Evolutionary conservation across 2,888 invertebrate species (phyloP).

Genomic region (Drosophila nigricruria): DNA sequence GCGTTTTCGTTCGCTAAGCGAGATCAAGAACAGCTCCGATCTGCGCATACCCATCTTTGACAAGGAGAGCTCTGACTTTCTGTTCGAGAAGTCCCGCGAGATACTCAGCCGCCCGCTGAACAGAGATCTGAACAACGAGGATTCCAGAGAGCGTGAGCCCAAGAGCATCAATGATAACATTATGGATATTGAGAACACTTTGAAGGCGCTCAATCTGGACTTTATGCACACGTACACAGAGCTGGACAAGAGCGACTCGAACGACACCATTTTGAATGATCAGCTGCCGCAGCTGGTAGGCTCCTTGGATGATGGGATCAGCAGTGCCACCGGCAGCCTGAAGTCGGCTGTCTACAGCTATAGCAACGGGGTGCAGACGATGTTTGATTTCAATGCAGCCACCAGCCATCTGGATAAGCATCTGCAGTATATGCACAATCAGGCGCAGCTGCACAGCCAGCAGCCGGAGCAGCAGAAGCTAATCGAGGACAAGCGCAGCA

Average conservation of each 20-base stretch:
- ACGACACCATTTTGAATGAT: slow-evolving; percentile 84
- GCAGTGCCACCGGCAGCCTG: slow-evolving; percentile 83
- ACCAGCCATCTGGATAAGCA: slow-evolving; percentile 84
- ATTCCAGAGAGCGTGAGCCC: slow-evolving; percentile 58
- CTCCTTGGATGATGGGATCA: slow-evolving; percentile 83
- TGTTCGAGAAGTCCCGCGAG: slow-evolving; percentile 90
- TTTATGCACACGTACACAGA: slow-evolving; percentile 85
- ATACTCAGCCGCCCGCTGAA: slow-evolving; percentile 87
- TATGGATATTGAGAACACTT: slow-evolving; percentile 85
- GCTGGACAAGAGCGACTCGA: slow-evolving; percentile 85
- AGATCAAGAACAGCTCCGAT: slow-evolving; percentile 86
- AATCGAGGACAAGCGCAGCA: slow-evolving; percentile 84
- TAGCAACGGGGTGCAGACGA: slow-evolving; percentile 82
- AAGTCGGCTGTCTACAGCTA: slow-evolving; percentile 83
- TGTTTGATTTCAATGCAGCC: slow-evolving; percentile 84
- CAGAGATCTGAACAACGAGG: slow-evolving; percentile 62
- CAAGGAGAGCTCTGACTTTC: slow-evolving; percentile 90
- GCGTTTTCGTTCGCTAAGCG: slow-evolving; percentile 86
- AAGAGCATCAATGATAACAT: slow-evolving; percentile 85
- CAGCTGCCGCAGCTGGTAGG: slow-evolving; percentile 81
- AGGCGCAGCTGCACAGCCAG: slow-evolving; percentile 66
- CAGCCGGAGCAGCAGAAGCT: slow-evolving; percentile 68
- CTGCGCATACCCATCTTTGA: slow-evolving; percentile 89
- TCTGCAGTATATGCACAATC: slow-evolving; percentile 82
- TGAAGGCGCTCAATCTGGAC: slow-evolving; percentile 85